A percentile compares a stretch with the other conserved stretches of the same genome.
These are phyloP conservation scores for Gadopsis bispinosus DNA, from an alignment of 2,797 vertebrate species.

Conservation along the genomic window DNA sequence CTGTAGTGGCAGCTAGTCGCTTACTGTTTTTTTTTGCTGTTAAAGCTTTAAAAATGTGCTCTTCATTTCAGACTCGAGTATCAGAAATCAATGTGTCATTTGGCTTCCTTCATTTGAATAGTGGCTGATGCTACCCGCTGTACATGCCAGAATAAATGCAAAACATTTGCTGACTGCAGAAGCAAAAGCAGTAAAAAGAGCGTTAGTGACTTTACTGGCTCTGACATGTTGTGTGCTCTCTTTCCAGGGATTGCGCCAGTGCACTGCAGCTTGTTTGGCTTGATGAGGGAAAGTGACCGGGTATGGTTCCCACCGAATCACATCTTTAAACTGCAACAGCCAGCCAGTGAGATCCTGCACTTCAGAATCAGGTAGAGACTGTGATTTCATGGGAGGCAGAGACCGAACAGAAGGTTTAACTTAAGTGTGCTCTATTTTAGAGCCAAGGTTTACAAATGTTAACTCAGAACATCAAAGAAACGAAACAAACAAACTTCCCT, in stretches of 20 bases:
- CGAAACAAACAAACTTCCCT: too few species aligned
- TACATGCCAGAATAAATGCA: neutral
- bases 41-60: neutral
- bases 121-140: neutral
- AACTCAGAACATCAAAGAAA: too few species aligned
- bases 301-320: constrained; percentile 95
- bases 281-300: constrained; percentile 91
- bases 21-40: neutral
- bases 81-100: neutral
- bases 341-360: constrained; percentile 84
- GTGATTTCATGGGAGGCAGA: too few species aligned
- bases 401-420: too few species aligned
- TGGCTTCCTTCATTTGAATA: neutral
- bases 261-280: constrained; percentile 91
- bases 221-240: neutral
- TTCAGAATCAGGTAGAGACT: constrained; percentile 90
- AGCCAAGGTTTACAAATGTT: too few species aligned
- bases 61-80: neutral
- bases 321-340: constrained; percentile 89
- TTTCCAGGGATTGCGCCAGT: constrained; percentile 90
- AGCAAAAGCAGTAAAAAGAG: neutral
- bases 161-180: neutral
- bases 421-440: too few species aligned
- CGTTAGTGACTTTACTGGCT: neutral
- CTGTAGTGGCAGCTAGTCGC: neutral